These are phyloP conservation scores for Scytalopus superciliaris DNA, from an alignment of 2,113 vertebrate species.

Conservation along the genomic window DNA sequence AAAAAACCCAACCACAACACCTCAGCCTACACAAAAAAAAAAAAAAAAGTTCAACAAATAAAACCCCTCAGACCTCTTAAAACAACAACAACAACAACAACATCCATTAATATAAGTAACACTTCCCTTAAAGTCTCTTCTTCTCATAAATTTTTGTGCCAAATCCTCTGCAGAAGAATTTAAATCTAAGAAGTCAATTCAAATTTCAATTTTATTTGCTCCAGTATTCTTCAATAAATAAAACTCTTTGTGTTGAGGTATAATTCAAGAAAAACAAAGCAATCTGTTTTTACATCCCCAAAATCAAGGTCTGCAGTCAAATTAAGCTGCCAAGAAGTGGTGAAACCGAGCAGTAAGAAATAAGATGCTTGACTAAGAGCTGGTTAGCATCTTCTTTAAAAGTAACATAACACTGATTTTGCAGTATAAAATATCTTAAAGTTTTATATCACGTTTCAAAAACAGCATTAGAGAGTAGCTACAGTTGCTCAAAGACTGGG, in stretches of 20 bases:
- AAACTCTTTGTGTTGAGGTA: not conserved
- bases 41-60: not conserved
- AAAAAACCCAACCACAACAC: not conserved
- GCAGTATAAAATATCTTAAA: not conserved
- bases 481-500: not conserved
- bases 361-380: not conserved
- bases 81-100: not conserved
- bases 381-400: not conserved
- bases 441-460: not conserved
- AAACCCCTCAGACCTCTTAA: not conserved
- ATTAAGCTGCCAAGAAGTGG: not conserved
- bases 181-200: not conserved
- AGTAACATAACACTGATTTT: not conserved
- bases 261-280: not conserved
- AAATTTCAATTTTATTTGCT: not conserved
- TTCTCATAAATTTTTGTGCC: not conserved
- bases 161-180: not conserved
- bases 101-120: not conserved
- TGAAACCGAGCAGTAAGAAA: not conserved
- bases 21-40: rapidly evolving
- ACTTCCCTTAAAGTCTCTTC: not conserved
- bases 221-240: not conserved
- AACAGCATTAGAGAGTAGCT: not conserved
- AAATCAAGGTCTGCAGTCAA: not conserved
- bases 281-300: not conserved